Base-by-base conservation (phyloP, 1,140 invertebrate genomes). In the Campoletis sonorensis region DNA sequence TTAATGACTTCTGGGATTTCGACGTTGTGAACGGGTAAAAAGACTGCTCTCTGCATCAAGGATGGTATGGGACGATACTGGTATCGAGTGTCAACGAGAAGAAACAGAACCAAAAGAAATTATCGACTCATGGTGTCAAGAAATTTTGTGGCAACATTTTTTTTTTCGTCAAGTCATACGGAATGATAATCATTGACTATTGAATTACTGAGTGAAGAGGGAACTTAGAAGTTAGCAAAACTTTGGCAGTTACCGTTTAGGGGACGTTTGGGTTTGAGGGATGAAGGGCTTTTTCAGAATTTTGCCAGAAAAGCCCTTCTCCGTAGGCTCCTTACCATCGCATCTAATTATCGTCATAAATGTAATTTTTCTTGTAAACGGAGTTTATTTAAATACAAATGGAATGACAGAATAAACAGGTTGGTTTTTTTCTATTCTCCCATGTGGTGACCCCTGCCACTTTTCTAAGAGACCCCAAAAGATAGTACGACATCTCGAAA, bases 1-100 rank as follows among this genome's bases (percentile, higher is more conserved):
- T 90, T 90, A 90, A 90, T 90, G 86, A 88, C 89, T 89, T 89
- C 84, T 84, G 88, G 89, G 87, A 90, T 89, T 90, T 90, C 86
- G 84, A 85, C 85, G 88, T 73, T 86, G 83, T 79, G 81, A 80
- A 30, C 61, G 54, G 27, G 71, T 70, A 70, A 70, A 70, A 70
- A 70, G 67, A 13, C 67, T 70, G 15, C 67, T 45, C 40, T 13
- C 2, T 4, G 1, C 40, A 30, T 70, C 51, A 23, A 10, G 0
- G 61, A 67, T 23, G 64, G 73, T 54, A 67, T 45, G 33, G 27
- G 21, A 18, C 8, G 30, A 70, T 37, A 77, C 30, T 18, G 51
- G 73, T 61, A 72, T 84, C 82, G 83, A 82, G 76, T 81, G 83
- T 81, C 80, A 61, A 61, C 81, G 40, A 58, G 81, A 51, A 70